Evolutionary conservation across 53 echinoderm and acorn worm genomes (phyloP).

Genomic region (Paracentrotus lividus): DNA sequence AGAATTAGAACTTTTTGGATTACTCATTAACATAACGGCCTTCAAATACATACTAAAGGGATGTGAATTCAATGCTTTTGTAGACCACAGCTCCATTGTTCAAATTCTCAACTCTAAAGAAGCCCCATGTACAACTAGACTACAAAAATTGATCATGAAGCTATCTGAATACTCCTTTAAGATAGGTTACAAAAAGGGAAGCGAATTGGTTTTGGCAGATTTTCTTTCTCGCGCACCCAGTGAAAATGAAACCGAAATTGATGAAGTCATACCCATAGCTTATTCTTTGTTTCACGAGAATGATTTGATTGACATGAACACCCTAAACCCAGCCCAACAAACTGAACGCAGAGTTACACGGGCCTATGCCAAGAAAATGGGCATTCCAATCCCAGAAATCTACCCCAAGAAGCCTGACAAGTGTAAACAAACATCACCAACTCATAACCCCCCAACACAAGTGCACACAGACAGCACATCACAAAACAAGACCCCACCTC

Average conservation of each 20-base stretch:
- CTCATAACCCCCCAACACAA: background rate
- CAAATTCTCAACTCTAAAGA: constrained; percentile 72
- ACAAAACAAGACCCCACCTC: background rate
- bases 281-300: background rate
- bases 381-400: background rate
- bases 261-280: background rate
- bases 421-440: background rate
- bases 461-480: background rate
- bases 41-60: constrained; percentile 59
- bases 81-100: constrained; percentile 64
- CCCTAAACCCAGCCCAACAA: background rate
- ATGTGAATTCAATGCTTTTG: constrained; percentile 58
- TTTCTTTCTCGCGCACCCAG: constrained; percentile 18
- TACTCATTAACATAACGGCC: constrained; percentile 60
- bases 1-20: constrained; percentile 67
- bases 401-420: background rate
- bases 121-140: constrained; percentile 58
- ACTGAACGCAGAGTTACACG: background rate
- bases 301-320: background rate
- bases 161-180: constrained; percentile 71
- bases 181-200: constrained; percentile 69
- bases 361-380: constrained; percentile 42
- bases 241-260: background rate
- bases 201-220: constrained; percentile 66
- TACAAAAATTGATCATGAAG: constrained; percentile 66